A percentile compares a stretch with the other conserved stretches of the same genome.
These are phyloP conservation scores for Crossaster papposus DNA, from an alignment of 53 echinoderm and acorn worm species.

Conservation along the genomic window DNA sequence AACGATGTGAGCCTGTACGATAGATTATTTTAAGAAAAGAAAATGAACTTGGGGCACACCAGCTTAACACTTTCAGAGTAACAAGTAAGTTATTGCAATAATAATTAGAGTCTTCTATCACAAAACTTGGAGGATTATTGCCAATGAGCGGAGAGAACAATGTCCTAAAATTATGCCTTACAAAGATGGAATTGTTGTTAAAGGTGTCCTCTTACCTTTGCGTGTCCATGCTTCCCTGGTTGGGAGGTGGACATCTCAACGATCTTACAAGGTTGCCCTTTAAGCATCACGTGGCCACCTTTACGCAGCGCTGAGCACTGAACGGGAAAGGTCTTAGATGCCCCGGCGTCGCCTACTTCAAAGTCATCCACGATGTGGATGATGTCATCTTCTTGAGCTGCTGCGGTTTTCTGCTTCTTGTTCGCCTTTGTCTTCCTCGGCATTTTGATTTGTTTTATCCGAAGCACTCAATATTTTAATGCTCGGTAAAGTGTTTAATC, in stretches of 20 bases:
- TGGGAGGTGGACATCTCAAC: conserved; percentile 92
- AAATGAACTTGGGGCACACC: too few species aligned
- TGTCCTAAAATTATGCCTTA: neutral
- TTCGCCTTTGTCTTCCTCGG: conserved; percentile 25
- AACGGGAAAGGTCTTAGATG: conserved; percentile 75
- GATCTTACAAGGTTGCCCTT: conserved; percentile 87
- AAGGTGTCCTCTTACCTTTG: conserved; percentile 70
- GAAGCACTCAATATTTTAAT: neutral
- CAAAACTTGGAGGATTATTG: too few species aligned
- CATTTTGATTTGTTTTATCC: conserved; percentile 6
- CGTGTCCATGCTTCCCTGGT: conserved; percentile 95
- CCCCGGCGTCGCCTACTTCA: conserved; percentile 72
- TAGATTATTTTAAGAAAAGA: too few species aligned
- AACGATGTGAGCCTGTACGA: conserved; percentile 81
- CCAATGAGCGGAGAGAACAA: too few species aligned
- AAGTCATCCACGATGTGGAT: conserved; percentile 62
- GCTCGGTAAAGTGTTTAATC: neutral
- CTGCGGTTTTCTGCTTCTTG: conserved; percentile 12
- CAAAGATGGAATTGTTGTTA: neutral
- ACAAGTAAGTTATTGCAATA: too few species aligned
- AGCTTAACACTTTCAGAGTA: too few species aligned
- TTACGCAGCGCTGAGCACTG: conserved; percentile 97
- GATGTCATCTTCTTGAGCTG: neutral
- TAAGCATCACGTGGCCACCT: conserved; percentile 86
- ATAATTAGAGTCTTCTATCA: too few species aligned